These are phyloP conservation scores for Heteromormyrus szaboi DNA, from an alignment of 2,797 vertebrate genomes.

Conservation along the genomic window DNA sequence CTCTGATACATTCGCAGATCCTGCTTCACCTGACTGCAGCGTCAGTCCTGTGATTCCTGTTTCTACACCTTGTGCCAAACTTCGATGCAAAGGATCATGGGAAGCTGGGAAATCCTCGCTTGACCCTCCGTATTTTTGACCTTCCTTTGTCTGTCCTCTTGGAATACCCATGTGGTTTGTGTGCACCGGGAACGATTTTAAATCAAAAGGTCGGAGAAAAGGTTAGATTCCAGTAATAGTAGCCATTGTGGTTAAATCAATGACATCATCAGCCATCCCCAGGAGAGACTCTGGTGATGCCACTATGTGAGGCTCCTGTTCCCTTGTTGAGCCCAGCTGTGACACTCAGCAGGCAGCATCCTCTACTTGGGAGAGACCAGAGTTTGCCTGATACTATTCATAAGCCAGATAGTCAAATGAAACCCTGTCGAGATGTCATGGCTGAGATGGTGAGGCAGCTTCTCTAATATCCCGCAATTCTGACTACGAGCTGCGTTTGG, in stretches of 20 bases:
- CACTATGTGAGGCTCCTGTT: not conserved
- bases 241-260: not conserved
- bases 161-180: slow-evolving; percentile 23
- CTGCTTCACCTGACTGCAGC: not conserved
- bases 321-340: not conserved
- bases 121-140: not conserved
- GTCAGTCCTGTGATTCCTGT: not conserved
- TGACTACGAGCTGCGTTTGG: not conserved
- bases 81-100: not conserved
- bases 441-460: not conserved
- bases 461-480: not conserved
- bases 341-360: not conserved
- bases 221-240: not conserved
- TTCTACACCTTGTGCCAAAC: not conserved
- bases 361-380: not conserved
- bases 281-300: not conserved
- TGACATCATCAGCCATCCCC: not conserved
- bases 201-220: slow-evolving; percentile 32
- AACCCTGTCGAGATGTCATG: not conserved
- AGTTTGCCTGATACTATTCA: not conserved
- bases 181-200: not conserved
- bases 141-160: slow-evolving; percentile 8
- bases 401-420: not conserved
- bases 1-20: not conserved
- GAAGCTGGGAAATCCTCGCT: not conserved